Conservation (phyloP, 2,888 invertebrate species). For the Folsomia candida region DNA sequence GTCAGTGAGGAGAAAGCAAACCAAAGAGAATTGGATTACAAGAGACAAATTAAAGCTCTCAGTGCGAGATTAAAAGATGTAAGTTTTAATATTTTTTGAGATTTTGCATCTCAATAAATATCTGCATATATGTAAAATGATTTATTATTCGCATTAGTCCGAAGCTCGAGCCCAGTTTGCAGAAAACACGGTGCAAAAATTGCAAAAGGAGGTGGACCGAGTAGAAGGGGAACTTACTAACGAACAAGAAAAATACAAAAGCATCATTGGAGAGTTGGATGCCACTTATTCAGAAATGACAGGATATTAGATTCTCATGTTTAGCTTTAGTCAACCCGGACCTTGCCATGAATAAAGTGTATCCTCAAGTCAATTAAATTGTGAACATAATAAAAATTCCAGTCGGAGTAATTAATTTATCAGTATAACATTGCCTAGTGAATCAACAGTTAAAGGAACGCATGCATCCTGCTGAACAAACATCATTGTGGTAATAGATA, state of each 20-base stretch:
- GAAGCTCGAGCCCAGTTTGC: slow-evolving; percentile 65
- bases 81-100: too few species aligned
- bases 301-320: slow-evolving; percentile 71
- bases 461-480: too few species aligned
- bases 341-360: too few species aligned
- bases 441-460: too few species aligned
- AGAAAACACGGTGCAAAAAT: slow-evolving; percentile 63
- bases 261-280: slow-evolving; percentile 96
- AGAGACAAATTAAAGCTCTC: slow-evolving; percentile 18
- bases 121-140: neutral
- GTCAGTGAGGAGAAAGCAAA: slow-evolving; percentile 60
- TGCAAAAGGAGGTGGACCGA: slow-evolving; percentile 66
- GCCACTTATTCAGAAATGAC: slow-evolving; percentile 93
- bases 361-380: too few species aligned
- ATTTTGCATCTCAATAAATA: neutral
- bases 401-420: too few species aligned
- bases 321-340: too few species aligned
- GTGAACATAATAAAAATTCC: too few species aligned
- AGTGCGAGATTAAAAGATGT: slow-evolving; percentile 10
- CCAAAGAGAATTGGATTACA: slow-evolving; percentile 17
- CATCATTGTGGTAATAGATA: too few species aligned
- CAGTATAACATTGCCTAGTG: too few species aligned
- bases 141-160: slow-evolving; percentile 54
- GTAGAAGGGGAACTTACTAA: slow-evolving; percentile 73
- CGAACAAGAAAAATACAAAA: slow-evolving; percentile 96